phyloP scores from a whole-genome alignment of 2,888 invertebrate species.

The Didymodactylos carnosus region DNA sequence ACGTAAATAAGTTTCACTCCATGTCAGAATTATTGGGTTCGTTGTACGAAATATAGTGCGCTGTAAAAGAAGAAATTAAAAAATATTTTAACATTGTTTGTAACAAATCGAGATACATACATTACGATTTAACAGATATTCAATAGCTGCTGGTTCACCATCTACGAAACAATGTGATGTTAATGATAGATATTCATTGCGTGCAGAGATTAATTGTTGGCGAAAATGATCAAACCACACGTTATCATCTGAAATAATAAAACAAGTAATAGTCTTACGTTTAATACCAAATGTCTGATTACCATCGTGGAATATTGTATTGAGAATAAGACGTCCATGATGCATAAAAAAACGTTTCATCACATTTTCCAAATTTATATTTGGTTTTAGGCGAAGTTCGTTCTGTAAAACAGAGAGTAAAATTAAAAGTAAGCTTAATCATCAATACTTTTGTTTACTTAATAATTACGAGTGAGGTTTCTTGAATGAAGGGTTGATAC shows the following conservation, averaged over 20 bases:
- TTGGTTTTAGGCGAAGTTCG: not conserved
- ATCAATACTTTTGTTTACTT: not conserved
- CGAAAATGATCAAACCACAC: not conserved
- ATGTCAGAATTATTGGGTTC: not conserved
- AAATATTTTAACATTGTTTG: no score
- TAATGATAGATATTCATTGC: not conserved
- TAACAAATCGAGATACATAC: not conserved
- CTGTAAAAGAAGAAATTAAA: not conserved
- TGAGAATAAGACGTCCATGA: not conserved
- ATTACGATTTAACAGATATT: not conserved
- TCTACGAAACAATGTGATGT: not conserved
- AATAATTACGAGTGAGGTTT: not conserved
- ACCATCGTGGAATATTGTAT: not conserved
- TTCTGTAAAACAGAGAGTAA: not conserved
- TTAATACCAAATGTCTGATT: no score
- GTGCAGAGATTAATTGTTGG: not conserved
- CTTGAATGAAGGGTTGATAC: not conserved
- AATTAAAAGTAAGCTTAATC: not conserved
- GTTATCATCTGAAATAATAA: not conserved
- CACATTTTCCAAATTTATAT: not conserved
- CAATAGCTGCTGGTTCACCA: not conserved
- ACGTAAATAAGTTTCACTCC: not conserved
- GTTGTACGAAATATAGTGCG: not conserved
- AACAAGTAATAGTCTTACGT: no score
- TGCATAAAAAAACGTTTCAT: not conserved